Conservation (phyloP, 2,797 vertebrate species). For the Urocyon cinereoargenteus region DNA sequence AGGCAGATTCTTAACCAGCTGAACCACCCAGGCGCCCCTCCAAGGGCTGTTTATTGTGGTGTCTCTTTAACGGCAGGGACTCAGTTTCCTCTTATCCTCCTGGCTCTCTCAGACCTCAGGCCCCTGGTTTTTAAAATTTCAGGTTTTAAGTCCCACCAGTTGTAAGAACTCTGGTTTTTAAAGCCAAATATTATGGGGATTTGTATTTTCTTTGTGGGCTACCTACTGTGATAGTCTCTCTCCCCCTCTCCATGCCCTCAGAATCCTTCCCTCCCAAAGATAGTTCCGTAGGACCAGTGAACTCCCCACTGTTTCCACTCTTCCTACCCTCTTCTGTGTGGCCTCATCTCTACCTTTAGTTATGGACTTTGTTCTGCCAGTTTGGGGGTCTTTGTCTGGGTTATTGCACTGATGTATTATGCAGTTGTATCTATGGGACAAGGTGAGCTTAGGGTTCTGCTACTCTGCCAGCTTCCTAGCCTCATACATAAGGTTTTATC, state of each 20-base stretch:
- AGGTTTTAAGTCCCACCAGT: not conserved
- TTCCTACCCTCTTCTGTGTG: not conserved
- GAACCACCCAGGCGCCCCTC: not conserved
- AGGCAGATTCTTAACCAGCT: no score
- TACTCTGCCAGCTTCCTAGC: not conserved
- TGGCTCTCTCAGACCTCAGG: not conserved
- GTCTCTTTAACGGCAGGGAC: not conserved
- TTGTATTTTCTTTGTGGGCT: not conserved
- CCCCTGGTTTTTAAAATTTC: not conserved
- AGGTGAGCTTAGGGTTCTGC: not conserved
- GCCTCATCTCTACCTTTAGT: not conserved
- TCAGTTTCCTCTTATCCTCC: not conserved
- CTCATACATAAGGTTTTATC: not conserved
- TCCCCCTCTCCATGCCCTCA: not conserved
- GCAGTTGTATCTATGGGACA: not conserved
- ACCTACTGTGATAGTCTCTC: not conserved
- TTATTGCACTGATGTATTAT: not conserved
- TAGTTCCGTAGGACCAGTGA: not conserved
- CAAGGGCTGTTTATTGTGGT: not conserved
- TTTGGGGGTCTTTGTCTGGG: not conserved
- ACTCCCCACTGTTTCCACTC: not conserved
- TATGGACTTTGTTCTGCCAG: not conserved
- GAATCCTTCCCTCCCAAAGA: not conserved
- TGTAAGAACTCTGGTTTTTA: not conserved
- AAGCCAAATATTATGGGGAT: not conserved